Base-by-base conservation (phyloP, 92 coral and sea anemone species). In the Parazoanthus swiftii region DNA sequence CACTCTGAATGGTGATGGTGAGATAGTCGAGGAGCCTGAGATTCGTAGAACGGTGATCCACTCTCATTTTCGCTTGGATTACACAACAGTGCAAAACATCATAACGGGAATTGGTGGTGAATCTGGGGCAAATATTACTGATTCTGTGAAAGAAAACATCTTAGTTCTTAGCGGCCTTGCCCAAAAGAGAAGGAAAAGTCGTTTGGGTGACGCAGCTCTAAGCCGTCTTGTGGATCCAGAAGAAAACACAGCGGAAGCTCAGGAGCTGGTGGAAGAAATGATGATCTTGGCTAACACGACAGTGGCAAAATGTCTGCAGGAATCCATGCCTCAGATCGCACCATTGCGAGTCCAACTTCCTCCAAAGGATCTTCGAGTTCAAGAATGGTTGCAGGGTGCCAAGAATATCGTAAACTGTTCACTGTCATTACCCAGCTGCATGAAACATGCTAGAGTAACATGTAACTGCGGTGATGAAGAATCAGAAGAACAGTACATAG, bases 211-310 rank as follows among this genome's bases (percentile, higher is more conserved):
- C 38, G 91, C 88, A 70, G 86, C 93, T 5, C 59, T 82, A 68
- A 85, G 89, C 80, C 92, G 88, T 35, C 67, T 87, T 79, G 81
- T 88, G 3, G 90, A 90, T 67, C 74, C 78, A 25, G 87, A 82
- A 4, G 89, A 86, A 29, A 87, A 86, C 66, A 59, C 73, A 37
- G 81, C 67, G 18, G 91, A 88, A 72, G 96, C 96, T 48, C 94
- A 89, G 26, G 93, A 92, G 43, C 79, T 94, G 91, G 92, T 94
- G 5, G 94, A 89, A 46, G 96, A 94, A 82, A 88, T 94, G 89
- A 94, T 94, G 96, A 76, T 94, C 46, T 85, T 94, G 82, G 93
- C 91, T 67, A 94, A 94, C 80, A 85, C 88, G 80, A 18, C 85
- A 50, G 89, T 90, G 23, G 96, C 94, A 23, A 89, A 80, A 79